Conservation (phyloP, 2,888 invertebrate genomes). For the Callinectes sapidus region DNA sequence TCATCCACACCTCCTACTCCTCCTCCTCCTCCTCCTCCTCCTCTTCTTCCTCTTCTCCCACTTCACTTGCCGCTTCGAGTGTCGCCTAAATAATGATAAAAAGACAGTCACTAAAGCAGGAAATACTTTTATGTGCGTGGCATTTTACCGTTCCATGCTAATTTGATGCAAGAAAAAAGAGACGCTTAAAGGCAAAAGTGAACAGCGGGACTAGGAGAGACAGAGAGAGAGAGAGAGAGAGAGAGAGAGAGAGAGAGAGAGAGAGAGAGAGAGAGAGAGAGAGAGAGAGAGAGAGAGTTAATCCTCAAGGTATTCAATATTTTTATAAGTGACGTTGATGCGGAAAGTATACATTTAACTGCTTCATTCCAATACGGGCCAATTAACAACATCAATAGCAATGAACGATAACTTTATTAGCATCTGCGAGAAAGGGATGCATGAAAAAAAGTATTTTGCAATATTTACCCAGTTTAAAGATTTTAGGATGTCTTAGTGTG, state of each 20-base stretch:
- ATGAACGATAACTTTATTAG: too few relatives aligned
- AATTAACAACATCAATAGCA: too few relatives aligned
- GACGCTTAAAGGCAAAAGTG: not conserved
- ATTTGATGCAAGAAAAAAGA: not conserved
- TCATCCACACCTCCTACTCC: not conserved
- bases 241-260: not conserved
- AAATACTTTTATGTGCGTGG: not conserved
- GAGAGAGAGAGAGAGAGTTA: not conserved
- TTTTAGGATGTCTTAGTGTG: too few relatives aligned
- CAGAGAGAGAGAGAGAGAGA: conserved; percentile 12
- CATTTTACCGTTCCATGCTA: conserved; percentile 15
- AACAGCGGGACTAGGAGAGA: not conserved
- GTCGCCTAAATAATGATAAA: conserved; percentile 27
- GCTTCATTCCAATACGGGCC: too few relatives aligned
- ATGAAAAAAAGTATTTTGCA: too few relatives aligned
- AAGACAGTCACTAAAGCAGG: not conserved
- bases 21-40: conserved; percentile 11
- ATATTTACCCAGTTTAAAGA: too few relatives aligned
- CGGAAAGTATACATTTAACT: too few relatives aligned
- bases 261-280: too few relatives aligned
- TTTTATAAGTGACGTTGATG: not conserved
- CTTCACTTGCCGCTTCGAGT: not conserved
- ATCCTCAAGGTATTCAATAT: not conserved
- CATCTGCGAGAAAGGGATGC: too few relatives aligned
- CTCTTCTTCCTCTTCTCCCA: not conserved